Conservation (phyloP, 2,888 invertebrate species). For the Leucophora obtusa region DNA sequence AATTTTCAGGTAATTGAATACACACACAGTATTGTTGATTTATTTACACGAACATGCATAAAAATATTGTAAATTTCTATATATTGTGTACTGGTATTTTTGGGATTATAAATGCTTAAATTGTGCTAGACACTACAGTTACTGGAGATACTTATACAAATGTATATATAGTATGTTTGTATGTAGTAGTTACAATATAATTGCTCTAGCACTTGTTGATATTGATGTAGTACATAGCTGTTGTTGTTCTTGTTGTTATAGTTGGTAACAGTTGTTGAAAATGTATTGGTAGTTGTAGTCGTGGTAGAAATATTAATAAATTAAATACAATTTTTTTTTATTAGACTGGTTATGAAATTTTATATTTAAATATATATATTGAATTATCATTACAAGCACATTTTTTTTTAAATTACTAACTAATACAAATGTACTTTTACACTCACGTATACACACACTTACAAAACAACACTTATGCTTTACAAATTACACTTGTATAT, state of each 20-base stretch:
- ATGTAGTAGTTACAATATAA: background rate
- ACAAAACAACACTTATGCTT: background rate
- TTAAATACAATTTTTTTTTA: background rate
- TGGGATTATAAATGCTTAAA: slow-evolving; percentile 37
- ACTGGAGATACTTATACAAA: background rate
- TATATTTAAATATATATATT: slow-evolving; percentile 6
- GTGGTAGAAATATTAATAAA: slow-evolving; percentile 23
- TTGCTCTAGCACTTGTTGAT: slow-evolving; percentile 50
- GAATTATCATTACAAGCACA: slow-evolving; percentile 28
- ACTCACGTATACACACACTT: background rate
- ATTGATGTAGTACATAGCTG: slow-evolving; percentile 8
- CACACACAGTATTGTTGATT: slow-evolving; percentile 1
- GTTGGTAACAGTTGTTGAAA: slow-evolving; percentile 20
- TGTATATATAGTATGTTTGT: background rate
- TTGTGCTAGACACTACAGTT: slow-evolving; percentile 8
- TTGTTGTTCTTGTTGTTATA: slow-evolving; percentile 16
- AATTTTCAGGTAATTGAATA: slow-evolving; percentile 42
- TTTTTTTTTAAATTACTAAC: slow-evolving; percentile 22
- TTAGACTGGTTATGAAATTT: slow-evolving; percentile 14
- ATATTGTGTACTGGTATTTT: slow-evolving; percentile 20
- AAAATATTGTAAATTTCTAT: background rate
- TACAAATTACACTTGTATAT: background rate
- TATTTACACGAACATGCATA: background rate
- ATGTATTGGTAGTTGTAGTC: background rate
- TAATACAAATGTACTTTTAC: background rate